These are phyloP conservation scores for Mormyrus lacerda DNA, from an alignment of 2,113 vertebrate species.

Conservation along the genomic window DNA sequence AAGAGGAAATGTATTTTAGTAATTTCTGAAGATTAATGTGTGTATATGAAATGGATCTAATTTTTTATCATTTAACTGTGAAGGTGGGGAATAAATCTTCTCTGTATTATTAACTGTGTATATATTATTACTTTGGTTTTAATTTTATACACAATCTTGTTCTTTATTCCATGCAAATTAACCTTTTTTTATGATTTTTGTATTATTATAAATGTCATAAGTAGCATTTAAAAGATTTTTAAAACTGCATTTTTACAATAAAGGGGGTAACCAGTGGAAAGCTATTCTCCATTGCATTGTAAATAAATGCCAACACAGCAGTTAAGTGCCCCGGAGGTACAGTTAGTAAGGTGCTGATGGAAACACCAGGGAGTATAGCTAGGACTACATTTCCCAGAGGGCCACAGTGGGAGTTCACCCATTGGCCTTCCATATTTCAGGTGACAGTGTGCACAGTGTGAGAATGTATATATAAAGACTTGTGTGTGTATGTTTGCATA, in stretches of 20 bases:
- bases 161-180: background rate
- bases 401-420: background rate
- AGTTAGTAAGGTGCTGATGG: background rate
- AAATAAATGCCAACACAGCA: background rate
- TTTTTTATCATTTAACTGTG: constrained; percentile 2
- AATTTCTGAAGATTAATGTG: background rate
- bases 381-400: background rate
- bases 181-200: background rate
- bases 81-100: background rate
- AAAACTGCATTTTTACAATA: background rate
- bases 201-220: constrained; percentile 3
- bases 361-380: background rate
- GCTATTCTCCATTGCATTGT: background rate
- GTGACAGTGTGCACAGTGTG: background rate
- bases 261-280: background rate
- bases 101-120: background rate
- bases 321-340: background rate
- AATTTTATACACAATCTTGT: background rate
- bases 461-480: background rate
- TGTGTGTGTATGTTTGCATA: background rate
- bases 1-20: background rate
- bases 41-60: background rate
- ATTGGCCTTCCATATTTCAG: background rate
- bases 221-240: background rate
- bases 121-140: constrained; percentile 8